Base-by-base conservation (phyloP, 1,140 invertebrate genomes). In the Lordiphosa stackelbergi region DNA sequence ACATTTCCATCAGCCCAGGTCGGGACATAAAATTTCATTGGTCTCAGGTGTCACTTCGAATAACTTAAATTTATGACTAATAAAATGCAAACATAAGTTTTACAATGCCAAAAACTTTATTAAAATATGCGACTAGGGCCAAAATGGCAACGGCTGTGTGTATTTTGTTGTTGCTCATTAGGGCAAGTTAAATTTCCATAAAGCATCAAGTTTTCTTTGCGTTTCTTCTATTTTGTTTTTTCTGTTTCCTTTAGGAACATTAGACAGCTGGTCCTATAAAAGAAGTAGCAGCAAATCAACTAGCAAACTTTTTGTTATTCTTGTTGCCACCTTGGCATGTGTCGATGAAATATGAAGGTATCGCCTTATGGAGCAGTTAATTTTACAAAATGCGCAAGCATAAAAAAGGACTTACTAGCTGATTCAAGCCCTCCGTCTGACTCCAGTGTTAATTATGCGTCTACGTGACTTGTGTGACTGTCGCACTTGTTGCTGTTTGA, bases 131-230 rank as follows among this genome's bases (percentile, higher is more conserved):
- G 73, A 64, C 69, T 53, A 46, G 56, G 51, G 36, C 47, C 54
- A 57, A 10, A 45, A 55, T 36, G 52, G 43, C 10, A 22, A 51
- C 52, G 37, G 31, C 36, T 49, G 46, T 43, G 43, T 43, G 28
- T 10, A 19, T 41, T 8, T 45, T 54, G 35, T 53, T 53, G 53
- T 16, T 58, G 57, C 81, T 79, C 75, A 79, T 79, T 79, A 79
- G 74, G 45, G 68, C 49, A 71, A 54, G 65, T 62, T 75, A 74
- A 81, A 83, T 81, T 79, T 75, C 68, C 77, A 81, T 83, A 83
- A 81, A 65, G 59, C 75, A 72, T 69, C 69, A 73, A 55, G 62
- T 61, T 73, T 64, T 16, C 40, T 10, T 46, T 46, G 34, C 43
- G 31, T 46, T 46, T 46, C 43, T 24, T 12, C 28, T 8, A 2